phyloP scores from a whole-genome alignment of 2,888 invertebrate species.

The Lasioglossum vierecki region DNA sequence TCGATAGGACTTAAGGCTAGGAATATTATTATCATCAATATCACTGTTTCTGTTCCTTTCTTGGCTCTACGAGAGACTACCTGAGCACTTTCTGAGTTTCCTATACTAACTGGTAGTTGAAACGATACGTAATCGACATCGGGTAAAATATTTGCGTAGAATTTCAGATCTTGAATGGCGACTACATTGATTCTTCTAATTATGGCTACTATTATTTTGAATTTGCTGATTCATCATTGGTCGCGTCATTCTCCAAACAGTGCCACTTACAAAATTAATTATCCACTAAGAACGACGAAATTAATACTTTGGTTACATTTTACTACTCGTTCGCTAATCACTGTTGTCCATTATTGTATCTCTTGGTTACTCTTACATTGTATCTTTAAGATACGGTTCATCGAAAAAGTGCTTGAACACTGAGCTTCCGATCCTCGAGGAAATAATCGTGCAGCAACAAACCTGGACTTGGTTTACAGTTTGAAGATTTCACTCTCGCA shows the following conservation, averaged over 20 bases:
- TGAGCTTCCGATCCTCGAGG: not conserved
- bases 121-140: not conserved
- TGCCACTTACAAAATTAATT: not conserved
- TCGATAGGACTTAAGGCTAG: conserved; percentile 4
- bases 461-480: not conserved
- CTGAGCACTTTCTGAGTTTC: not conserved
- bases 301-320: not conserved
- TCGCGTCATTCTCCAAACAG: not conserved
- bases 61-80: not conserved
- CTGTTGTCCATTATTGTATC: not conserved
- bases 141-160: conserved; percentile 6
- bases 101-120: not conserved
- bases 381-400: not conserved
- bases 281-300: not conserved
- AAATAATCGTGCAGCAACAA: not conserved
- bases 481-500: not conserved
- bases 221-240: not conserved
- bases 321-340: not conserved
- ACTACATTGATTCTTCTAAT: not conserved
- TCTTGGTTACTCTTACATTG: not conserved
- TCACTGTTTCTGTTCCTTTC: conserved; percentile 27
- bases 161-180: conserved; percentile 38
- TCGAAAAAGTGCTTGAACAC: not conserved
- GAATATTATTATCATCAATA: conserved; percentile 35
- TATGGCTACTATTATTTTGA: not conserved